Evolutionary conservation across 2,888 invertebrate species (phyloP).

Genomic region (Cantharis flavilabris): DNA sequence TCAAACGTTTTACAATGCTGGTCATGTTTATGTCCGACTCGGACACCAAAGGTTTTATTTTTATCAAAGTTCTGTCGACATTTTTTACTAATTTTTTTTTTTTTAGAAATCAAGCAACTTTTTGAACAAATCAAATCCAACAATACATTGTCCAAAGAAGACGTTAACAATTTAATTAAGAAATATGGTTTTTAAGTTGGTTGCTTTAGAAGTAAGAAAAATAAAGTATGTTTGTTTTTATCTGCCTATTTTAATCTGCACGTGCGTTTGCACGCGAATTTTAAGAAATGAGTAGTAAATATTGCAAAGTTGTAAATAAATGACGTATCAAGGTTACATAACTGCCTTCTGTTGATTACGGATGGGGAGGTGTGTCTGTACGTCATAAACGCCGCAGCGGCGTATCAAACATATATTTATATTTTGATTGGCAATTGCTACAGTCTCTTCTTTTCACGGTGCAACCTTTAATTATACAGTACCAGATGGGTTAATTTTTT

Average conservation of each 20-base stretch:
- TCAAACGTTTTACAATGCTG: constrained; percentile 69
- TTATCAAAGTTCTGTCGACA: constrained; percentile 1
- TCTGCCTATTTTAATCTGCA: background rate
- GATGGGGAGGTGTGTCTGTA: background rate
- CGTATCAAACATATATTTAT: background rate
- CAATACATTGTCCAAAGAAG: constrained; percentile 44
- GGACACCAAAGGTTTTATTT: constrained; percentile 64
- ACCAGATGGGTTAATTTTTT: too few relatives aligned
- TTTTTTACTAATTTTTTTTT: constrained; percentile 31
- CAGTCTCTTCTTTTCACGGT: background rate
- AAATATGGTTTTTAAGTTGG: constrained; percentile 52
- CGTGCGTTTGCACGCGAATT: background rate
- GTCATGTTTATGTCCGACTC: constrained; percentile 64
- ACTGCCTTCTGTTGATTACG: background rate
- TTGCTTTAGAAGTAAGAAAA: background rate
- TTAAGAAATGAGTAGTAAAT: background rate
- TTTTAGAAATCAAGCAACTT: constrained; percentile 53
- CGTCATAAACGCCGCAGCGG: background rate
- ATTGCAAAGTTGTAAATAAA: background rate
- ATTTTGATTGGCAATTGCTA: background rate
- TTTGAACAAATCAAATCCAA: constrained; percentile 47
- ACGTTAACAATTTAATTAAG: constrained; percentile 46
- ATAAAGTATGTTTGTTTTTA: background rate
- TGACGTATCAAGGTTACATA: background rate
- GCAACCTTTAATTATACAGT: too few relatives aligned